These are phyloP conservation scores for Yponomeuta malinellus DNA, from an alignment of 2,888 invertebrate species.

Conservation along the genomic window DNA sequence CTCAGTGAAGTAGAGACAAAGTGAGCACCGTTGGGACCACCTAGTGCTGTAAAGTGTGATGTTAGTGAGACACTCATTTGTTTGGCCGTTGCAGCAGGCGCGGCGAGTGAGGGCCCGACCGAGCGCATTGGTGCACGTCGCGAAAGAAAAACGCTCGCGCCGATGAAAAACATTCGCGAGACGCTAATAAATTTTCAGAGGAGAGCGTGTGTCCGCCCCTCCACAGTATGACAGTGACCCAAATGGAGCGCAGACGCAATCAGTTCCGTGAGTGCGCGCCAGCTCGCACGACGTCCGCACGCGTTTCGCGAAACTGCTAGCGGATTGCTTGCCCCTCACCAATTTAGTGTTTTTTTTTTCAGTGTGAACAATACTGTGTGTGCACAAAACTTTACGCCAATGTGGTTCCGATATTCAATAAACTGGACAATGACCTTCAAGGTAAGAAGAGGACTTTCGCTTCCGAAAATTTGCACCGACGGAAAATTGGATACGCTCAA, in stretches of 20 bases:
- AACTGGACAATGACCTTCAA: slow-evolving; percentile 42
- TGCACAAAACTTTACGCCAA: slow-evolving; percentile 44
- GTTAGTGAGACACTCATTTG: slow-evolving; percentile 24
- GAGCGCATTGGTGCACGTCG: slow-evolving; percentile 52
- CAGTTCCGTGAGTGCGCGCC: slow-evolving; percentile 69
- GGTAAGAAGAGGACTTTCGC: slow-evolving; percentile 42
- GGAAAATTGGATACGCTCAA: slow-evolving; percentile 26
- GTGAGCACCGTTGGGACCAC: neutral
- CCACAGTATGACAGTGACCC: slow-evolving; percentile 73
- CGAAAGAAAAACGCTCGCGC: slow-evolving; percentile 20
- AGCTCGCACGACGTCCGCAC: slow-evolving; percentile 39
- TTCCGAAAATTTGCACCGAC: slow-evolving; percentile 33
- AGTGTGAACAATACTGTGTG: slow-evolving; percentile 62
- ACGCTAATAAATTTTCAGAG: slow-evolving; percentile 66
- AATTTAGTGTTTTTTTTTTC: slow-evolving; percentile 62
- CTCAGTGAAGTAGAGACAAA: neutral
- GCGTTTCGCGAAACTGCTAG: slow-evolving; percentile 29
- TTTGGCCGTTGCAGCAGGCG: slow-evolving; percentile 17
- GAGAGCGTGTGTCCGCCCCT: slow-evolving; percentile 61
- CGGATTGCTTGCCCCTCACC: slow-evolving; percentile 39
- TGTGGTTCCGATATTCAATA: slow-evolving; percentile 31
- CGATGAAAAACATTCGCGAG: slow-evolving; percentile 66
- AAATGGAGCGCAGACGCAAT: slow-evolving; percentile 72
- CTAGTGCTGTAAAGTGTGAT: neutral
- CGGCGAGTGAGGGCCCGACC: slow-evolving; percentile 30